A percentile compares a stretch with the other conserved stretches of the same genome.
phyloP scores from a whole-genome alignment of 2,797 vertebrate genomes.

The Austrolebias charrua region DNA sequence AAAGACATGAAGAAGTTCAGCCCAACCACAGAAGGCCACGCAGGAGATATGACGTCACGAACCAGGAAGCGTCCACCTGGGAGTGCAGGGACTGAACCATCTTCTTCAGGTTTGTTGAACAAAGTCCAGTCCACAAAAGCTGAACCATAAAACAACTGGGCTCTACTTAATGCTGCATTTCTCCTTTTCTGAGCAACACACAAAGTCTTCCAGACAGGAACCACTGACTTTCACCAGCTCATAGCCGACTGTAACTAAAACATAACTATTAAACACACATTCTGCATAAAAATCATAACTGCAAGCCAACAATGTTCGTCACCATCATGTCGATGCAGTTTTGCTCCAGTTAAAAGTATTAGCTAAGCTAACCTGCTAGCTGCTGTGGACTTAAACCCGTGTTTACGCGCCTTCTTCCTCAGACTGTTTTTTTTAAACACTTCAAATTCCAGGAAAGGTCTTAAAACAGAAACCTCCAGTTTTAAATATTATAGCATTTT shows the following conservation, averaged over 20 bases:
- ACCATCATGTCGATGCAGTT: conserved; percentile 34
- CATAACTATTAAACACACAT: too few relatives aligned
- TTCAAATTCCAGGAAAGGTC: not conserved
- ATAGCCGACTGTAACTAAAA: too few relatives aligned
- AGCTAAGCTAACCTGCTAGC: conserved; percentile 57
- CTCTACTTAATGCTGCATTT: not conserved
- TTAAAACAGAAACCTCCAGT: not conserved
- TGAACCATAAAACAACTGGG: not conserved
- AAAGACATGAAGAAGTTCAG: conserved; percentile 20
- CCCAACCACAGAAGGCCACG: conserved; percentile 77
- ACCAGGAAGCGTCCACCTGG: conserved; percentile 62
- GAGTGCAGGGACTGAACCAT: conserved; percentile 17
- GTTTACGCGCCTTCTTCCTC: not conserved
- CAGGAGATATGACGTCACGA: conserved; percentile 57
- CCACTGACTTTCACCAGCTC: too few relatives aligned
- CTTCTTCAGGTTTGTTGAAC: not conserved
- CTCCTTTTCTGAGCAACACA: too few relatives aligned
- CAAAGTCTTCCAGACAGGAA: too few relatives aligned
- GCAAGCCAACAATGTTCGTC: not conserved
- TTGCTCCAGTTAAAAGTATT: conserved; percentile 32
- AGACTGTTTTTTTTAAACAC: not conserved
- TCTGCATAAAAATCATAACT: not conserved
- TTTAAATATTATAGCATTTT: not conserved
- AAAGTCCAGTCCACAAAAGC: not conserved
- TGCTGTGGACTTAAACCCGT: conserved; percentile 17